These are phyloP conservation scores for Sebastes trivittatus DNA, from an alignment of 2,797 vertebrate genomes.

Conservation along the genomic window DNA sequence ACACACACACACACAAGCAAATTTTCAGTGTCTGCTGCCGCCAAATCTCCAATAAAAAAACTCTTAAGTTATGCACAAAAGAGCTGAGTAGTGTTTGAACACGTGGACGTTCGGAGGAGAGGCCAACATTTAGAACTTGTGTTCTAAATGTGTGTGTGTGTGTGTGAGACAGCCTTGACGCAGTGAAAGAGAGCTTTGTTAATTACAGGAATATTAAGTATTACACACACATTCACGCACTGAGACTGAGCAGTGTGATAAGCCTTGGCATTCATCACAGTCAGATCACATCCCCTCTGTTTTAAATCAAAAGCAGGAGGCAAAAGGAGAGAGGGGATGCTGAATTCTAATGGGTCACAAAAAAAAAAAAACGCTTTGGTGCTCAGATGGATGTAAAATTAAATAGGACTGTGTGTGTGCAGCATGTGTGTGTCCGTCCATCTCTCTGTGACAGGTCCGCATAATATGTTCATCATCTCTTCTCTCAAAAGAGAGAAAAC, in stretches of 20 bases:
- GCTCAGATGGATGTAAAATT: conserved; percentile 42
- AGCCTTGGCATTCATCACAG: conserved; percentile 48
- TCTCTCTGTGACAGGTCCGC: conserved; percentile 37
- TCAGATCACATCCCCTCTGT: conserved; percentile 49
- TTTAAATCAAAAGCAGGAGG: conserved; percentile 61
- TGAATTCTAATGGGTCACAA: conserved; percentile 55
- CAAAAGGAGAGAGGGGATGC: conserved; percentile 9
- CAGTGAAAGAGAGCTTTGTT: conserved; percentile 34
- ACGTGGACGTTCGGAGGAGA: not conserved
- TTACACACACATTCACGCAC: conserved; percentile 23
- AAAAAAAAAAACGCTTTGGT: conserved; percentile 41
- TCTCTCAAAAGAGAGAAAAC: conserved; percentile 12
- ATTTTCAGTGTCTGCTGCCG: conserved; percentile 31
- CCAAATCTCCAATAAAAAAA: conserved; percentile 53
- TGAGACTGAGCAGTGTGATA: conserved; percentile 30
- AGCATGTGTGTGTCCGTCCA: conserved; percentile 1
- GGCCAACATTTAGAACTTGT: not conserved
- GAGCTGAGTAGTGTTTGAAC: conserved; percentile 37
- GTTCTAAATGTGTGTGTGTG: not conserved
- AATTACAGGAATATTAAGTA: conserved; percentile 53
- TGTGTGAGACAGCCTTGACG: not conserved
- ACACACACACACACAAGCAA: not conserved
- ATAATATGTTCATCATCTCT: conserved; percentile 54
- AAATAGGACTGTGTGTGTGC: not conserved
- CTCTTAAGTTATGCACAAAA: conserved; percentile 38